Evolutionary conservation across 2,797 vertebrate species (phyloP).

Genomic region (Tarsius wallacei): DNA sequence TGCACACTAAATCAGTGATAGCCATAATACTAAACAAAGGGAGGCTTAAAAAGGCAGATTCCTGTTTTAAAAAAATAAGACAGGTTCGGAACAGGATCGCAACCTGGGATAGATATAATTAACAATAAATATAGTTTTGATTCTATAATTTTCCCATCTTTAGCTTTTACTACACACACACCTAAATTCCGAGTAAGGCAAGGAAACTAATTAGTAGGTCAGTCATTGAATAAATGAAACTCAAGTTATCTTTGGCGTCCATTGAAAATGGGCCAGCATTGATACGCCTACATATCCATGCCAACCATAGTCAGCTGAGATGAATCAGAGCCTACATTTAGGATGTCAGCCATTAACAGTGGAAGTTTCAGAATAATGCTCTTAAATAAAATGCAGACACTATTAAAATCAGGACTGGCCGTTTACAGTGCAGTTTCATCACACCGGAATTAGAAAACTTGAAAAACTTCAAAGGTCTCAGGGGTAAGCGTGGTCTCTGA

Average conservation of each 20-base stretch:
- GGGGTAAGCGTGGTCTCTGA: background rate
- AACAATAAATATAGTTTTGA: slow-evolving; percentile 54
- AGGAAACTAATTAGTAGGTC: slow-evolving; percentile 63
- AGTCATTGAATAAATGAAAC: slow-evolving; percentile 66
- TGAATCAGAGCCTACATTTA: background rate
- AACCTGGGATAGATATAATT: background rate
- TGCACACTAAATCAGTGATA: slow-evolving; percentile 24
- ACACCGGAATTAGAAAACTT: slow-evolving; percentile 50
- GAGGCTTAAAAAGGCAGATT: slow-evolving; percentile 54
- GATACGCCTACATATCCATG: background rate
- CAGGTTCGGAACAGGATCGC: slow-evolving; percentile 6
- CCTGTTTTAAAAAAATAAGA: background rate
- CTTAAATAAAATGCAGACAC: background rate
- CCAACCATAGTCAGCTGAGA: background rate
- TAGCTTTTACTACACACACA: slow-evolving; percentile 22
- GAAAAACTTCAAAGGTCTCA: background rate
- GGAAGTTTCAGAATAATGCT: background rate
- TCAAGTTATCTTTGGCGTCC: slow-evolving; percentile 22
- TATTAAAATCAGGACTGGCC: background rate
- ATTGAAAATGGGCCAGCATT: slow-evolving; percentile 28
- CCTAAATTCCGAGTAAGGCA: slow-evolving; percentile 44
- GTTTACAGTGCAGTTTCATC: background rate
- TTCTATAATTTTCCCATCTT: slow-evolving; percentile 18
- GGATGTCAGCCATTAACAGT: background rate
- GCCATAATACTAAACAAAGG: slow-evolving; percentile 56